These are phyloP conservation scores for Grantiella picta DNA, from an alignment of 2,113 vertebrate species.

Conservation along the genomic window DNA sequence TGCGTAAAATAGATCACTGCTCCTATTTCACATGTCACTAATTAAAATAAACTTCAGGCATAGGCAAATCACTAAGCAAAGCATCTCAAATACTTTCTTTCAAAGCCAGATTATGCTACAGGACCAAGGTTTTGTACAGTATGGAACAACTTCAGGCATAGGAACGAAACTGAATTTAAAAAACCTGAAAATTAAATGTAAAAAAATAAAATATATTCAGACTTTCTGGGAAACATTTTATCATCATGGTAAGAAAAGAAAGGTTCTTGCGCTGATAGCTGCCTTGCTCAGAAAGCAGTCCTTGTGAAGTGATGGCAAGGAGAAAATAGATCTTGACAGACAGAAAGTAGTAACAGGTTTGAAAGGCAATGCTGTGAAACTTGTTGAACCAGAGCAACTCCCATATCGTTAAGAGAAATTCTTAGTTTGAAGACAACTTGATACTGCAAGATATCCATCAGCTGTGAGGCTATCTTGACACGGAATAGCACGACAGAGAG, in stretches of 20 bases:
- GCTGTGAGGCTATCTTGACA: background rate
- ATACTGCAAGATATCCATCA: background rate
- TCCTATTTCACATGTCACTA: background rate
- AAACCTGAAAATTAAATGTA: background rate
- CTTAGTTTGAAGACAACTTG: background rate
- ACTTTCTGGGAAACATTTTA: background rate
- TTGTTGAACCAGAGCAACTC: slow-evolving; percentile 22
- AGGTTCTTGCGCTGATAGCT: background rate
- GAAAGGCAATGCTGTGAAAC: slow-evolving; percentile 17
- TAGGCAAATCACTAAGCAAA: background rate
- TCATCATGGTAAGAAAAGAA: background rate
- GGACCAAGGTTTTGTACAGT: background rate
- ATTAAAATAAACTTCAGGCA: background rate
- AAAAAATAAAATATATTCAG: background rate
- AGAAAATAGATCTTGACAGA: slow-evolving; percentile 15
- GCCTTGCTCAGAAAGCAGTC: background rate
- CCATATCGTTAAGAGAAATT: background rate
- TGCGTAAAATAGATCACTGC: background rate
- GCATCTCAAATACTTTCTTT: background rate
- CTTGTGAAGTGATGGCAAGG: background rate
- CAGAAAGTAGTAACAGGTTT: background rate
- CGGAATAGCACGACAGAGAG: background rate
- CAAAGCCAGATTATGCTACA: background rate
- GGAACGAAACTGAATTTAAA: background rate
- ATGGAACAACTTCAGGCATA: background rate